phyloP scores from a whole-genome alignment of 2,797 vertebrate genomes.

The Pseudochirops corinnae region DNA sequence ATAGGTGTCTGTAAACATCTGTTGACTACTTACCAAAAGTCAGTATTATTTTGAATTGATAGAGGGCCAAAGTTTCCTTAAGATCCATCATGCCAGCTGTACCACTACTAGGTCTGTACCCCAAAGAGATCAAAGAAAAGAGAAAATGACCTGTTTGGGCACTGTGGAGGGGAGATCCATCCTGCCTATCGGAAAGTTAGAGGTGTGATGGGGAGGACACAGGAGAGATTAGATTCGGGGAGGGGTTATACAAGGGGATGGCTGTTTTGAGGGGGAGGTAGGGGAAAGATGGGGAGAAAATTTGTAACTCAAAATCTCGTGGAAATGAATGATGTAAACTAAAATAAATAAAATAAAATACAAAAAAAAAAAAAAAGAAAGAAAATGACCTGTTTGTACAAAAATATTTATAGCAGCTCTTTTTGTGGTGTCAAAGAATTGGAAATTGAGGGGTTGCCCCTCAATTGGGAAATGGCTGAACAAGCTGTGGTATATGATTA shows the following conservation, averaged over 20 bases:
- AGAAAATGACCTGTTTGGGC: background rate
- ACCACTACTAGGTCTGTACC: background rate
- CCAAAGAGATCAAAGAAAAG: background rate
- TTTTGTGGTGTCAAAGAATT: background rate
- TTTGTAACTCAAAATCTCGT: no score
- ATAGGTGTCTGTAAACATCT: background rate
- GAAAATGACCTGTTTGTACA: background rate
- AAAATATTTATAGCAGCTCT: background rate
- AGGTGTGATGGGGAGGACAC: no score
- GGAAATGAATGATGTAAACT: no score
- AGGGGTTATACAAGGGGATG: no score
- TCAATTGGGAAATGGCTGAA: background rate
- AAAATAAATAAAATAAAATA: no score
- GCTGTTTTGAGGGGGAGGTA: no score
- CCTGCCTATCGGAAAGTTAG: no score
- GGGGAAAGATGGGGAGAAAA: no score
- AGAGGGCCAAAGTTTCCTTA: background rate
- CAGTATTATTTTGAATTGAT: background rate
- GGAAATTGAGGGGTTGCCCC: background rate
- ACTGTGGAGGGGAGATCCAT: no score
- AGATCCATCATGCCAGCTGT: background rate
- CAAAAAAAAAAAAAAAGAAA: no score
- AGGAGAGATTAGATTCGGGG: no score
- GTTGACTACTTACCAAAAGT: background rate
- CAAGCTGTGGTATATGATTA: background rate